phyloP scores from a whole-genome alignment of 2,888 invertebrate genomes.

The Podotricha telesiphe region DNA sequence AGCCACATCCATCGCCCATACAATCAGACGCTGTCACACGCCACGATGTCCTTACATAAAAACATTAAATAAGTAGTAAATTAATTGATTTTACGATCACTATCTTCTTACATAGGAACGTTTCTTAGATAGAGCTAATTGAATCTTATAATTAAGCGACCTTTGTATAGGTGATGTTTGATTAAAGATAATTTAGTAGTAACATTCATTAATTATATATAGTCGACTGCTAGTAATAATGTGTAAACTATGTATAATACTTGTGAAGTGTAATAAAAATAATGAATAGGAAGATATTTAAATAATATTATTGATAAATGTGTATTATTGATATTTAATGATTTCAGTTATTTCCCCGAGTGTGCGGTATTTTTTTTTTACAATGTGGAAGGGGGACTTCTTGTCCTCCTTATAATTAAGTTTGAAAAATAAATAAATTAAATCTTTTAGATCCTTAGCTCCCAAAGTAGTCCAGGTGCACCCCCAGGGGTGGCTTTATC shows the following conservation, averaged over 20 bases:
- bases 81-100: conserved; percentile 10
- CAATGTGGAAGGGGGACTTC: too few species aligned
- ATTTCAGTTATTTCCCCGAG: too few species aligned
- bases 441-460: too few species aligned
- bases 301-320: background rate
- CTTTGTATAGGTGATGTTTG: conserved; percentile 4
- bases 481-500: too few species aligned
- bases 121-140: conserved; percentile 17
- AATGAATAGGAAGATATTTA: background rate
- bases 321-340: too few species aligned
- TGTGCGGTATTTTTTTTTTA: too few species aligned
- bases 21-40: too few species aligned
- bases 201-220: conserved; percentile 1
- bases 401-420: too few species aligned
- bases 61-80: background rate
- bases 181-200: background rate
- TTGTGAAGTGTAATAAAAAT: background rate
- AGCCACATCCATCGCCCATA: too few species aligned
- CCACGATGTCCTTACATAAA: background rate
- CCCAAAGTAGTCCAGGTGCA: too few species aligned
- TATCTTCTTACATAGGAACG: conserved; percentile 10
- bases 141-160: conserved; percentile 16
- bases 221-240: background rate
- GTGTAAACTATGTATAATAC: background rate
- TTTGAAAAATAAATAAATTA: too few species aligned